Evolutionary conservation across 92 coral and sea anemone genomes (phyloP).

Genomic region (Bergia puertoricense): DNA sequence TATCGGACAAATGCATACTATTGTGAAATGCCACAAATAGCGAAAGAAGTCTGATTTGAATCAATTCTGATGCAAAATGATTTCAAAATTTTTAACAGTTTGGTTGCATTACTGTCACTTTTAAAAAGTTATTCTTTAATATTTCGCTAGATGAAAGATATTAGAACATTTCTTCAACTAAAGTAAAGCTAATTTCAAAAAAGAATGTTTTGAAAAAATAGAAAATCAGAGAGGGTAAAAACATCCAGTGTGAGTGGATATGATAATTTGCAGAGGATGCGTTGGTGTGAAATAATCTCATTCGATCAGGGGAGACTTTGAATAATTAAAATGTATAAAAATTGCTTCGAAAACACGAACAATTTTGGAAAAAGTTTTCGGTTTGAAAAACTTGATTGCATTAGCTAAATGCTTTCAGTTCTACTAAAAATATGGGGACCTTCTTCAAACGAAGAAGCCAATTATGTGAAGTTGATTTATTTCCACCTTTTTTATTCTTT

Average conservation of each 20-base stretch:
- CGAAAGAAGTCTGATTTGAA: slow-evolving; percentile 4
- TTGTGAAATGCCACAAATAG: neutral
- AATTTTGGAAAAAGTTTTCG: no score
- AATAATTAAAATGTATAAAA: slow-evolving; percentile 6
- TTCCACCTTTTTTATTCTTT: no score
- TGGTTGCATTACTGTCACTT: neutral
- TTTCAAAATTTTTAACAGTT: neutral
- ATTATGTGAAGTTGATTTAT: no score
- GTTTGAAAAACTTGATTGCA: no score
- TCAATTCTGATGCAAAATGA: neutral
- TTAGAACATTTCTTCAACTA: neutral
- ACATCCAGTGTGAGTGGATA: neutral
- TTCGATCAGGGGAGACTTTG: slow-evolving; percentile 1
- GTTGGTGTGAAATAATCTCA: slow-evolving; percentile 16
- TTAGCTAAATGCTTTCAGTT: no score
- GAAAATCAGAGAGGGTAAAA: neutral
- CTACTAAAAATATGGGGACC: no score
- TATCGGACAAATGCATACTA: neutral
- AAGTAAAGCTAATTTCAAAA: neutral
- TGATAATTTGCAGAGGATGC: slow-evolving; percentile 9
- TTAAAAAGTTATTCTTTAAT: neutral
- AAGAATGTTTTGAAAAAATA: neutral
- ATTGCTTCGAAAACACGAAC: neutral
- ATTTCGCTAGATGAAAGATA: neutral
- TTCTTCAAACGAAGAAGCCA: no score